Percentiles rank a stretch among this genome's conserved stretches.
These are phyloP conservation scores for Meta bourneti DNA, from an alignment of 2,888 invertebrate genomes.

Conservation along the genomic window DNA sequence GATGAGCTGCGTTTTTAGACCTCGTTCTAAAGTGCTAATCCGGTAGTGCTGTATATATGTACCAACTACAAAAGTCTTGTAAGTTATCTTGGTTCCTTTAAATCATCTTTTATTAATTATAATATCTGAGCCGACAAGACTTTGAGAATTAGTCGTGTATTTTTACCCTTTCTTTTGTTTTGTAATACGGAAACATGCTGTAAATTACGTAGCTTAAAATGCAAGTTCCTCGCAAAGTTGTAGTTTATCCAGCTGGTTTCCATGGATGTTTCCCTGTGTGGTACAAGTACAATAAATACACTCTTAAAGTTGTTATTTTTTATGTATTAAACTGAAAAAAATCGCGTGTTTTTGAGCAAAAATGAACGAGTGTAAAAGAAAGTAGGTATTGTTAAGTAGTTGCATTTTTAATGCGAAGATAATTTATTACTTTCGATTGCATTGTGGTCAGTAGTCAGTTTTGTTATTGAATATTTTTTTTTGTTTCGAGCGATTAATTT, in stretches of 20 bases:
- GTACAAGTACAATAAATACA: too few relatives aligned
- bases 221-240: background rate
- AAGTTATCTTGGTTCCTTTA: constrained; percentile 33
- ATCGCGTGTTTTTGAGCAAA: too few relatives aligned
- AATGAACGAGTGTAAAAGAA: too few relatives aligned
- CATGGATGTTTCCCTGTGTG: too few relatives aligned
- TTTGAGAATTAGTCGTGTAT: background rate
- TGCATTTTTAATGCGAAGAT: too few relatives aligned
- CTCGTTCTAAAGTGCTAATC: constrained; percentile 32
- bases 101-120: background rate
- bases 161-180: background rate
- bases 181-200: background rate
- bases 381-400: too few relatives aligned
- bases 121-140: background rate
- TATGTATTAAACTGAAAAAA: too few relatives aligned
- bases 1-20: constrained; percentile 51
- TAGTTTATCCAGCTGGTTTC: background rate
- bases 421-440: too few relatives aligned
- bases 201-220: background rate
- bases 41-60: constrained; percentile 74
- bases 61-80: constrained; percentile 72
- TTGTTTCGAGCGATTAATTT: too few relatives aligned
- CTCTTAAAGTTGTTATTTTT: too few relatives aligned
- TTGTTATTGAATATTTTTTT: too few relatives aligned
- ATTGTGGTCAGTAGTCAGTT: too few relatives aligned